Evolutionary conservation across 2,888 invertebrate species (phyloP), one percentile per base, ranked within the genome.

Genomic region (Scaptomyza parva): DNA sequence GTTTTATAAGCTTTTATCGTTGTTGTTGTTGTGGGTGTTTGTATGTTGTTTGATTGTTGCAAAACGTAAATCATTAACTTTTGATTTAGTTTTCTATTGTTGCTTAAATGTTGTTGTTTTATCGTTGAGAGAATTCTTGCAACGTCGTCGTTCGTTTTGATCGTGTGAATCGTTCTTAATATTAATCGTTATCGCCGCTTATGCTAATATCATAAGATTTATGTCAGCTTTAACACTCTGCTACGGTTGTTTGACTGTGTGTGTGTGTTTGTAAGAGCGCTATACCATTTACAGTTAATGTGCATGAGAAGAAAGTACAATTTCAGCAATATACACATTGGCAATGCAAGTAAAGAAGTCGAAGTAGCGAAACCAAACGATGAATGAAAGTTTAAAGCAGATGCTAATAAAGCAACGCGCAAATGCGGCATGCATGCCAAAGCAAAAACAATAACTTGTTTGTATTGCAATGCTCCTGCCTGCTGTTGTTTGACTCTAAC

Each of bases 21-120:
- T 50, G 22, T 54, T 14, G 33, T 57, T 40, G 30, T 40, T 37
- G 12, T 41, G 12, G 11, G 24, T 54, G 37, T 55, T n/a, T n/a
- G n/a, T n/a, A n/a, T 39, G 14, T n/a, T 28, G n/a, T 33, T 48
- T 40, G 37, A 37, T 54, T 59, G 20, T 55, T 57, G 67, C 88
- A 72, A 76, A 87, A 81, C 86, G 83, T 82, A 26, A 85, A 81
- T 72, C 86, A 87, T 85, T 66, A 85, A 87, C 76, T 52, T 57
- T 37, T 7, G 44, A 33, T 18, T 55, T 41, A 17, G 33, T 47
- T 45, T 24, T 39, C 30, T 37, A 8, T n/a, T 26, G 8, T 51
- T 64, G 12, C 18, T 30, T 58, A 8, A 28, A 18, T 26, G 8
- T 8, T 12, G 12, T 52, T 58, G 30, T 17, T 50, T 62, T 63